phyloP scores from a whole-genome alignment of 2,888 invertebrate genomes.

The Ornithoptera priamus region DNA sequence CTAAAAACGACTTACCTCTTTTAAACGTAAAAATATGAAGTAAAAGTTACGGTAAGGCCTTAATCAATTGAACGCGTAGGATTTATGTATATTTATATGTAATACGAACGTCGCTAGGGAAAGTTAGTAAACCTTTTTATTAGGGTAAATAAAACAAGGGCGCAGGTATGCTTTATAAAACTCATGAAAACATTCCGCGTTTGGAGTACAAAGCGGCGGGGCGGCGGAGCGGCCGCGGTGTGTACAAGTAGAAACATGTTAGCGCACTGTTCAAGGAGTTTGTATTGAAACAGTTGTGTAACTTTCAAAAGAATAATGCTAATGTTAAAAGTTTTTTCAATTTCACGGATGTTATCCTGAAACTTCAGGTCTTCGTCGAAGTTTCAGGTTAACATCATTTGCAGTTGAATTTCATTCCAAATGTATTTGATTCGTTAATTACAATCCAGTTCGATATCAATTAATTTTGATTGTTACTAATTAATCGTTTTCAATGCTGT shows the following conservation, averaged over 20 bases:
- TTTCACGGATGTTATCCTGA: constrained; percentile 11
- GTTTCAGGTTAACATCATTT: not conserved
- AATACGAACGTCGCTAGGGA: not conserved
- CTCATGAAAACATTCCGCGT: constrained; percentile 7
- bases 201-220: constrained; percentile 6
- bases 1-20: too few relatives aligned
- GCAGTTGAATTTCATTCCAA: not conserved
- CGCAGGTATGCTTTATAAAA: constrained; percentile 9
- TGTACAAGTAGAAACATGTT: constrained; percentile 10
- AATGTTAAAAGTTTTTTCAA: constrained; percentile 21
- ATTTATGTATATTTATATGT: too few relatives aligned
- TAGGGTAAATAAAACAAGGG: constrained; percentile 2
- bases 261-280: constrained; percentile 16
- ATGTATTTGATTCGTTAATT: not conserved
- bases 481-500: too few relatives aligned
- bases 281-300: constrained; percentile 18
- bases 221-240: constrained; percentile 3
- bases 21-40: too few relatives aligned
- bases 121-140: not conserved
- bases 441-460: not conserved
- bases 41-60: too few relatives aligned
- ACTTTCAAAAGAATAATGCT: constrained; percentile 23
- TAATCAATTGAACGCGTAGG: too few relatives aligned
- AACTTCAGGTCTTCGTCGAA: not conserved
- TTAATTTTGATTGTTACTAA: too few relatives aligned